A percentile compares a stretch with the other conserved stretches of the same genome.
Conservation (phyloP, 1,140 invertebrate species). For the Galleria mellonella region DNA sequence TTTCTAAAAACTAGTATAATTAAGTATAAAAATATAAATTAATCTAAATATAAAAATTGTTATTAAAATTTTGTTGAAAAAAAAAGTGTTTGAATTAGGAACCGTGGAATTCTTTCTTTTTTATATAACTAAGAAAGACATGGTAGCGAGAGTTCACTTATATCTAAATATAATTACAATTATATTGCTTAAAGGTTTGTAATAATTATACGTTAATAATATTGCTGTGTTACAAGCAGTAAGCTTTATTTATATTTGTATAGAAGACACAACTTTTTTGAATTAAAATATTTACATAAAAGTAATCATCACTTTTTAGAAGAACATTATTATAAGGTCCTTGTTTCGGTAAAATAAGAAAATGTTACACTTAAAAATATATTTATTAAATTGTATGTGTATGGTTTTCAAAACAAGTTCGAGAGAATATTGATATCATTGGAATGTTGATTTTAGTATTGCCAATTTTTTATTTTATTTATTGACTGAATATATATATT, state of each 20-base stretch:
- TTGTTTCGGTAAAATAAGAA: too few relatives aligned
- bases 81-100: background rate
- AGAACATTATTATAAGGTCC: too few relatives aligned
- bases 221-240: constrained; percentile 31
- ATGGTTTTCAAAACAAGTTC: too few relatives aligned
- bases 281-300: background rate
- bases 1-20: constrained; percentile 18
- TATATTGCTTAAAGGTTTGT: constrained; percentile 56
- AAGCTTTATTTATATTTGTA: constrained; percentile 30
- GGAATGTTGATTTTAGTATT: too few relatives aligned
- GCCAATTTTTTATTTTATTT: too few relatives aligned
- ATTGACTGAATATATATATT: too few relatives aligned
- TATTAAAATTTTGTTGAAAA: background rate
- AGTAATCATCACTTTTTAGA: too few relatives aligned
- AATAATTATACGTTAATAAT: constrained; percentile 28
- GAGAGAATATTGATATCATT: too few relatives aligned
- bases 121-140: constrained; percentile 25
- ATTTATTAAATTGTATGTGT: too few relatives aligned
- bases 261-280: constrained; percentile 2
- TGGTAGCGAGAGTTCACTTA: constrained; percentile 34
- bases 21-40: constrained; percentile 3
- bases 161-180: constrained; percentile 45
- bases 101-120: background rate
- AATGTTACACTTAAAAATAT: too few relatives aligned
- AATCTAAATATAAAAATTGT: background rate